Base-by-base conservation (phyloP, 2,797 vertebrate genomes). In the Rhabdomys pumilio region DNA sequence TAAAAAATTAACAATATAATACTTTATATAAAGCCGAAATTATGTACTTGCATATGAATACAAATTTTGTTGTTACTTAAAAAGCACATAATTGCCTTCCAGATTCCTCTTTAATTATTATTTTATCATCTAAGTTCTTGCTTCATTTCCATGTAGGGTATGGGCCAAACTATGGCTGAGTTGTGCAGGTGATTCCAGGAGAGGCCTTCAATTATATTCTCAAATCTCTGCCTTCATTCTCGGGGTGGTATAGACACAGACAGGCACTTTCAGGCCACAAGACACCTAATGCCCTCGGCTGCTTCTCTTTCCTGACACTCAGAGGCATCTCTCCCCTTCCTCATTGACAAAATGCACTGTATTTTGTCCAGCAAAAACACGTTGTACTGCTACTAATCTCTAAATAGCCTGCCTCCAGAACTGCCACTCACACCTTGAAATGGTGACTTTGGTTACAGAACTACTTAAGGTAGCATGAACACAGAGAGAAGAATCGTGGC, bases 51-150 rank as follows among this genome's bases (percentile, higher is more conserved):
- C 44, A 29, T n/a, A 50, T 69, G 69, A 83, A 72, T n/a, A 67
- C 47, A 41, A 1, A 10, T 96, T 88, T 50, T 9, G 31, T 80
- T 83, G n/a, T 41, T 73, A 72, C 81, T 90, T 94, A 73, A 91
- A 91, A 91, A 95, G 82, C 91, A 84, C 26, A 8, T 10, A 79
- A 38, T 89, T 41, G 2, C 47, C 80, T 14, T 50, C 31, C 4
- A 2, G 34, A 34, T 15, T 67, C 82, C 38, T 55, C 55, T 69
- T 92, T 77, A 63, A 63, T 94, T 84, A 59, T 69, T 85, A 41
- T 72, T 85, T 95, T 79, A 82, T 67, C 61, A 34, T 59, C 61
- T 90, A 50, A 75, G 34, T 75, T 69, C 29, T 53, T 84, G 31
- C 34, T 61, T 79, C 47, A 47, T 63, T 93, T 84, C 20, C 24